A percentile compares a stretch with the other conserved stretches of the same genome.
Conservation (phyloP, 2,797 vertebrate species). For the Sphenodon punctatus region DNA sequence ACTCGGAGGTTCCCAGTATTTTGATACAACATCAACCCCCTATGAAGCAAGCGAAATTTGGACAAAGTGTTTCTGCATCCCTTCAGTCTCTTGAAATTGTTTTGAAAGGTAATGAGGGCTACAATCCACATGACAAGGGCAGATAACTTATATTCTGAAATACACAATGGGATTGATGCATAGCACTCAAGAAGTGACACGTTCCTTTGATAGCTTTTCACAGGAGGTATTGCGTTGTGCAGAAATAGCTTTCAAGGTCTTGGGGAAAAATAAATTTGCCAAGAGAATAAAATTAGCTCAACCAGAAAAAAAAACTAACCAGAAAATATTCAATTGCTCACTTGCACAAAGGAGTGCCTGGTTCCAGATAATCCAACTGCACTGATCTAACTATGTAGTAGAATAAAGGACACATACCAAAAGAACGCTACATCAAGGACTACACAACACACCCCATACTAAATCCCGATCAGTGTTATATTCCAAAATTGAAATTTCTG, state of each 20-base stretch:
- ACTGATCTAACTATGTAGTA: not conserved
- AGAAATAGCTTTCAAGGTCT: not conserved
- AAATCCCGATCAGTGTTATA: no score
- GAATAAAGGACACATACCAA: no score
- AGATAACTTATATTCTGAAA: not conserved
- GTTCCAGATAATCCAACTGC: not conserved
- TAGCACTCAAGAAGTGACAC: not conserved
- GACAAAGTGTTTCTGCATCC: not conserved
- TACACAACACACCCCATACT: no score
- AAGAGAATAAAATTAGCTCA: conserved; percentile 6
- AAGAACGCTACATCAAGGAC: no score
- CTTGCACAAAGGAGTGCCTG: not conserved
- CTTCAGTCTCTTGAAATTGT: not conserved
- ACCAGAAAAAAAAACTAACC: not conserved
- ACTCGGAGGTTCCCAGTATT: not conserved
- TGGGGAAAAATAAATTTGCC: not conserved
- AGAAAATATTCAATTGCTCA: conserved; percentile 7
- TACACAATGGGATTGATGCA: not conserved
- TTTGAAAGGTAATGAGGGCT: conserved; percentile 30
- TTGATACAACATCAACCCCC: not conserved
- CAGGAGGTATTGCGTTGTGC: not conserved
- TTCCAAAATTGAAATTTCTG: no score
- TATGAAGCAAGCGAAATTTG: conserved; percentile 12
- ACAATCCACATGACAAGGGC: not conserved
- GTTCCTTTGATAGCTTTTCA: not conserved